These are phyloP conservation scores for Fregata magnificens DNA, from an alignment of 2,113 vertebrate species.

Conservation along the genomic window DNA sequence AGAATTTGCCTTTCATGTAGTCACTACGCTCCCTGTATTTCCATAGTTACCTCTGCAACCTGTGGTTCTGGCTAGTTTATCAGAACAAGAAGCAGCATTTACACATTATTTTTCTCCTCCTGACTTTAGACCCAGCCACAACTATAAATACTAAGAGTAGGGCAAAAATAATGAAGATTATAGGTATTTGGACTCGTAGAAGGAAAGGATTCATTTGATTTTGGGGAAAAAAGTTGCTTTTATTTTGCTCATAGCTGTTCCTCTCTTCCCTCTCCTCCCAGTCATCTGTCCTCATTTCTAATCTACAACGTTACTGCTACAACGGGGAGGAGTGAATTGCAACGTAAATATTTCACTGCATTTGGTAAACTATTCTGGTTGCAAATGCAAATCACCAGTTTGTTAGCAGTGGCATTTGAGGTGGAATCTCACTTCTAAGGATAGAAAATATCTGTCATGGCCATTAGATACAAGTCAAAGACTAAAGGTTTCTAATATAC, in stretches of 20 bases:
- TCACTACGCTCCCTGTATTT: neutral
- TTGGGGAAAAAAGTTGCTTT: neutral
- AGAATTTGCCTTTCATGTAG: neutral
- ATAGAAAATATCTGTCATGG: neutral
- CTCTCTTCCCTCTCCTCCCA: neutral
- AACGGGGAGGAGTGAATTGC: neutral
- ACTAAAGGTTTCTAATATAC: neutral
- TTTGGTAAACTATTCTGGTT: neutral
- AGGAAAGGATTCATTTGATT: neutral
- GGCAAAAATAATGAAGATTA: neutral
- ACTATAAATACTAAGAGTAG: neutral
- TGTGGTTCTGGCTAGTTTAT: neutral
- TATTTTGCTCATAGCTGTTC: neutral
- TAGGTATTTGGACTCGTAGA: neutral
- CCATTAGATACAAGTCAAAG: neutral
- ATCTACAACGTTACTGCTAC: neutral
- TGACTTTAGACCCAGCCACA: neutral
- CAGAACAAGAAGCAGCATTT: neutral
- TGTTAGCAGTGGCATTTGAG: neutral
- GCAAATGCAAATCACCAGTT: neutral
- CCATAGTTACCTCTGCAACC: neutral
- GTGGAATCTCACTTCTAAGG: neutral
- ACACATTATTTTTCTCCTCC: neutral
- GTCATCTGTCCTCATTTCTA: neutral
- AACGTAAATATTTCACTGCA: neutral